Percentiles rank a stretch among this genome's conserved stretches.
phyloP scores from a whole-genome alignment of 1,140 invertebrate genomes.

The Cydia strobilella region DNA sequence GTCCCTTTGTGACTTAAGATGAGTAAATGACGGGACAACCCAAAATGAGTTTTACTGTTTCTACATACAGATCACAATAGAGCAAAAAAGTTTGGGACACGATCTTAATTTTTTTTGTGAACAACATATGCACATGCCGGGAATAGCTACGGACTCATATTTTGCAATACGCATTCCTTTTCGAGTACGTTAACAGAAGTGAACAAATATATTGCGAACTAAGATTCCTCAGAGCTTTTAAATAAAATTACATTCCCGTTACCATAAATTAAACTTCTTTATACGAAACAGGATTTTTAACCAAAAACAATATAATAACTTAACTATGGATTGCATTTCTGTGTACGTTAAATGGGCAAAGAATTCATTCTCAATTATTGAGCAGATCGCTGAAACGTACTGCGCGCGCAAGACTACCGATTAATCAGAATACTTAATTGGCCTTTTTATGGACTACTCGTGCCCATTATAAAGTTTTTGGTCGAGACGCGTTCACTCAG shows the following conservation, averaged over 20 bases:
- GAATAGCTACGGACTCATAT: constrained; percentile 12
- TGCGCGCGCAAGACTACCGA: background rate
- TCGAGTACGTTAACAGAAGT: constrained; percentile 12
- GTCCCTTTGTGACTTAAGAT: background rate
- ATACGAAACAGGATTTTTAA: constrained; percentile 38
- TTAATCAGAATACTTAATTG: constrained; percentile 32
- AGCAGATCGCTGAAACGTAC: constrained; percentile 7
- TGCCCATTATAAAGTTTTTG: constrained; percentile 18
- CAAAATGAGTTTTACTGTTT: background rate
- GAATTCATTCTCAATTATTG: constrained; percentile 49
- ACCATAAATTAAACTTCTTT: constrained; percentile 15
- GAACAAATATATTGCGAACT: constrained; percentile 20
- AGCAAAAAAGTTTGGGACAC: background rate
- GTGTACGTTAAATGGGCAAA: constrained; percentile 41
- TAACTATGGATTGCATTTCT: constrained; percentile 47
- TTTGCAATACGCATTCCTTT: constrained; percentile 26
- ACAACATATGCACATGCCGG: constrained; percentile 12
- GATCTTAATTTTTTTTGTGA: constrained; percentile 1
- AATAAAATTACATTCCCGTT: constrained; percentile 45
- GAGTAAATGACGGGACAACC: background rate
- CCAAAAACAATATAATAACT: constrained; percentile 56
- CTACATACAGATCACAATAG: background rate
- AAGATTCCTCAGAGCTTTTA: constrained; percentile 41
- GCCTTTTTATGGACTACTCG: constrained; percentile 25
- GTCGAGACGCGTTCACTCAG: constrained; percentile 9